Conservation (phyloP, 2,888 invertebrate species). For the Norana najaformis region DNA sequence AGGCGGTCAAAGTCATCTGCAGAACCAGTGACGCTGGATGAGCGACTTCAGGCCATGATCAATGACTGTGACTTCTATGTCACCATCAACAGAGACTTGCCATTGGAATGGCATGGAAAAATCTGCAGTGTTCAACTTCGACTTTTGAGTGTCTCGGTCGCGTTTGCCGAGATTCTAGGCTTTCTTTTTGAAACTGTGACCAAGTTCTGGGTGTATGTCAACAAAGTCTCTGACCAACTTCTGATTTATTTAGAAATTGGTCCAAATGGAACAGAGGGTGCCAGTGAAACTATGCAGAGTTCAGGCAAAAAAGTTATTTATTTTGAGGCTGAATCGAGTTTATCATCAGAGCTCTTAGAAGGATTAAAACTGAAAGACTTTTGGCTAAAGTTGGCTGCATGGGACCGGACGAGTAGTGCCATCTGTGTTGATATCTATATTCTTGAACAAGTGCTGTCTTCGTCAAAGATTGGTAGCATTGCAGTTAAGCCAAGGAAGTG, state of each 20-base stretch:
- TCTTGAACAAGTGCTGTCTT: slow-evolving; percentile 43
- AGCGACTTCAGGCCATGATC: slow-evolving; percentile 32
- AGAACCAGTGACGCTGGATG: slow-evolving; percentile 15
- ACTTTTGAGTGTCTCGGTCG: neutral
- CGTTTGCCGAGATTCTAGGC: slow-evolving; percentile 24
- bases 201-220: slow-evolving; percentile 57
- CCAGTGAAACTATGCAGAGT: slow-evolving; percentile 17
- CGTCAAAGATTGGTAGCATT: slow-evolving; percentile 48
- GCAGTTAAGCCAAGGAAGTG: slow-evolving; percentile 44
- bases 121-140: slow-evolving; percentile 37
- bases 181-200: neutral
- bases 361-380: slow-evolving; percentile 32
- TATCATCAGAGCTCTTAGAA: slow-evolving; percentile 22
- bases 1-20: neutral
- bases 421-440: slow-evolving; percentile 44
- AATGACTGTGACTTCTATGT: slow-evolving; percentile 48
- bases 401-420: neutral
- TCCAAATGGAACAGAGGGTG: neutral
- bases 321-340: slow-evolving; percentile 29
- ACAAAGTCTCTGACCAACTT: slow-evolving; percentile 48
- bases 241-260: slow-evolving; percentile 53
- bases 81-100: slow-evolving; percentile 37
- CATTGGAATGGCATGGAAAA: slow-evolving; percentile 43
- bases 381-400: slow-evolving; percentile 27
- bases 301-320: slow-evolving; percentile 24